Evolutionary conservation across 2,888 invertebrate genomes (phyloP).

Genomic region (Sarcophaga carnaria): DNA sequence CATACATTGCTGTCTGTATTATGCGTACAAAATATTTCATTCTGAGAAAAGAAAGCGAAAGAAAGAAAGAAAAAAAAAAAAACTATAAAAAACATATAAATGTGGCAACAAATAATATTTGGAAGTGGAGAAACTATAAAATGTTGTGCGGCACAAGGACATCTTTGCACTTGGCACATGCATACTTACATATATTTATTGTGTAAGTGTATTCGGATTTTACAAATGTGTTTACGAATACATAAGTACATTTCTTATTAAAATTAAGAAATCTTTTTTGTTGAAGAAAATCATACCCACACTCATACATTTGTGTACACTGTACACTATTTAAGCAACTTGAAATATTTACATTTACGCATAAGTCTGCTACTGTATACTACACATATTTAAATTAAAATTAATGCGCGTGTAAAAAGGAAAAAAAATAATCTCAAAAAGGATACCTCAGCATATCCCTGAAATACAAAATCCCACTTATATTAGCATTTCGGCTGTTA

Average conservation of each 20-base stretch:
- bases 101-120: constrained; percentile 8
- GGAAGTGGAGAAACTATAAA: not conserved
- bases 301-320: constrained; percentile 10
- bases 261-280: constrained; percentile 35
- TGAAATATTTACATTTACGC: constrained; percentile 7
- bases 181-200: constrained; percentile 8
- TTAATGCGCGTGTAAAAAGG: too few species aligned
- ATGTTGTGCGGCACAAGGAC: constrained; percentile 41
- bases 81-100: not conserved
- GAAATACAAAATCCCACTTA: too few species aligned
- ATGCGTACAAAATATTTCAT: too few species aligned
- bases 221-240: not conserved
- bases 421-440: too few species aligned
- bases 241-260: constrained; percentile 14
- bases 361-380: too few species aligned
- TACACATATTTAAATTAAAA: too few species aligned
- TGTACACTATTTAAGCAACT: constrained; percentile 6
- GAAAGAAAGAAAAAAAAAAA: not conserved
- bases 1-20: not conserved
- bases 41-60: too few species aligned
- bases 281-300: constrained; percentile 2
- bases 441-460: too few species aligned
- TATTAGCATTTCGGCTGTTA: too few species aligned
- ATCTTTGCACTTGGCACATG: not conserved
- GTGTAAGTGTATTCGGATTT: not conserved